Conservation (phyloP, 2,113 vertebrate species). For the Psophia crepitans region DNA sequence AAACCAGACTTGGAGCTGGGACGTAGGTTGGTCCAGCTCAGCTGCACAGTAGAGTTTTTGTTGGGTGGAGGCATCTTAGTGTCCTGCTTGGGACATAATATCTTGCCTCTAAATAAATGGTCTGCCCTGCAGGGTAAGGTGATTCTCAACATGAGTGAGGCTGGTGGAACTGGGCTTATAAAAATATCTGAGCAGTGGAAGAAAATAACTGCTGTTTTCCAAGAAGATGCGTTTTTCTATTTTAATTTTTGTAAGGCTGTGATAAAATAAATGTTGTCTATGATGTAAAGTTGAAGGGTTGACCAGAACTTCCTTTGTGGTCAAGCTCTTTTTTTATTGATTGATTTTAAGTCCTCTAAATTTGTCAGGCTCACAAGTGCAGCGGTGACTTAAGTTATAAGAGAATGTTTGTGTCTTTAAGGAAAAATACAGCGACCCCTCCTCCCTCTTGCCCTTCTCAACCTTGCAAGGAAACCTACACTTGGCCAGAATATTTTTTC, state of each 20-base stretch:
- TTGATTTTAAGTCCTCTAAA: constrained; percentile 56
- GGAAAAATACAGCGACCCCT: constrained; percentile 46
- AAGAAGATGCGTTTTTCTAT: constrained; percentile 68
- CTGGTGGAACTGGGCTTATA: constrained; percentile 51
- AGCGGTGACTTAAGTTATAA: constrained; percentile 14
- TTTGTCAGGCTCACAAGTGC: constrained; percentile 40
- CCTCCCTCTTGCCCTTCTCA: constrained; percentile 34
- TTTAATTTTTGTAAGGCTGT: constrained; percentile 65
- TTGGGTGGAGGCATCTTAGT: constrained; percentile 44
- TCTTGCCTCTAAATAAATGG: constrained; percentile 60
- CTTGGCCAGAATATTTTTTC: not conserved
- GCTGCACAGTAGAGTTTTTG: constrained; percentile 51
- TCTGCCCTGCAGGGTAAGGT: constrained; percentile 43
- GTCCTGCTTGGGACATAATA: constrained; percentile 44
- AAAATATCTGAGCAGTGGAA: constrained; percentile 65
- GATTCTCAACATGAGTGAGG: constrained; percentile 53
- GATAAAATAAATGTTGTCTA: constrained; percentile 69
- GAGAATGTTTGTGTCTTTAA: constrained; percentile 52
- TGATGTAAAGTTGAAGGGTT: constrained; percentile 46
- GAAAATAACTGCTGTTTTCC: constrained; percentile 65
- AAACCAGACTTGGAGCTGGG: constrained; percentile 37
- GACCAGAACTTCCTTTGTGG: constrained; percentile 59
- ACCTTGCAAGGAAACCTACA: constrained; percentile 1
- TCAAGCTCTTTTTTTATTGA: constrained; percentile 47
- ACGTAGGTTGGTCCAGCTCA: constrained; percentile 17